These are phyloP conservation scores for Leucopternis melanops DNA, from an alignment of 2,113 vertebrate genomes.

Conservation along the genomic window DNA sequence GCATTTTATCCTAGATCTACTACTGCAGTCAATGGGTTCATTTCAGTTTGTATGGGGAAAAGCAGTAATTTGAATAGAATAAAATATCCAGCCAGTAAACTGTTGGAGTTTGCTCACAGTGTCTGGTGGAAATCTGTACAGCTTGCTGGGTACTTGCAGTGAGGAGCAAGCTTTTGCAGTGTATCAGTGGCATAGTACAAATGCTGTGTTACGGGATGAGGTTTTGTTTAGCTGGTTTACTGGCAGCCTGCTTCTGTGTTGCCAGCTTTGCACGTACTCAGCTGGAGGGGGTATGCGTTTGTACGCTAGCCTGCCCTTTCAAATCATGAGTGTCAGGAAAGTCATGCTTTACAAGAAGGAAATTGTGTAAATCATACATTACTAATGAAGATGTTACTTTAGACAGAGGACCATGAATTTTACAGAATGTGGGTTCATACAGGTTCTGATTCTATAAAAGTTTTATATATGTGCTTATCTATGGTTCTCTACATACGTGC, in stretches of 20 bases:
- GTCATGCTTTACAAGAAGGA: not conserved
- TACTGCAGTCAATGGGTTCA: no score
- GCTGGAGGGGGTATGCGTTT: not conserved
- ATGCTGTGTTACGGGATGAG: not conserved
- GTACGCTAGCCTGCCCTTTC: not conserved
- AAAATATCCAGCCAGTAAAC: slow-evolving; percentile 26
- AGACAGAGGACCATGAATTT: not conserved
- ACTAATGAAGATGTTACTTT: not conserved
- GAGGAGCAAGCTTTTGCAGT: not conserved
- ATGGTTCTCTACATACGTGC: not conserved
- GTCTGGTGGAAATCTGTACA: slow-evolving; percentile 1
- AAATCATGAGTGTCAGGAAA: not conserved
- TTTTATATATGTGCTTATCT: not conserved
- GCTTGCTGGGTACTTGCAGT: not conserved
- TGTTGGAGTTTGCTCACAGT: not conserved
- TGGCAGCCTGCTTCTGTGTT: not conserved
- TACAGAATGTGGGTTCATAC: not conserved
- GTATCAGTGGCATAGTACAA: not conserved
- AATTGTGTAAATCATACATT: not conserved
- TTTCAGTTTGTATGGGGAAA: slow-evolving; percentile 17
- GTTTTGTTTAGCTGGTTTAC: not conserved
- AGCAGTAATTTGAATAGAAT: slow-evolving; percentile 29
- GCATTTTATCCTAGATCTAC: no score
- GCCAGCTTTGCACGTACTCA: not conserved
- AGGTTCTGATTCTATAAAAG: not conserved